These are phyloP conservation scores for Brenthis hecate DNA, from an alignment of 2,888 invertebrate genomes.

Conservation along the genomic window DNA sequence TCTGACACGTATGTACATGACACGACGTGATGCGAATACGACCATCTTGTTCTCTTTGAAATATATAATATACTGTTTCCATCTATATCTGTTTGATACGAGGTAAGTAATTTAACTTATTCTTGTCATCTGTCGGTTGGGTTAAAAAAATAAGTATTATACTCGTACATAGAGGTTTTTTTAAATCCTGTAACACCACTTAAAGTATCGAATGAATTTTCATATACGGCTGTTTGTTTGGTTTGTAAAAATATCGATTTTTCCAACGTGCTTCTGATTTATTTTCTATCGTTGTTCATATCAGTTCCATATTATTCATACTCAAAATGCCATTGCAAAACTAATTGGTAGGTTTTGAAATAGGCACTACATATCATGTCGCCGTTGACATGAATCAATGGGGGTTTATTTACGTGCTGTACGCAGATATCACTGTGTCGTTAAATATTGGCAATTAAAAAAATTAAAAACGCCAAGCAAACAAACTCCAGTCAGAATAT, in stretches of 20 bases:
- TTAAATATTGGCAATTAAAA: slow-evolving; percentile 25
- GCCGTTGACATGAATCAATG: slow-evolving; percentile 10
- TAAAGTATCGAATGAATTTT: neutral
- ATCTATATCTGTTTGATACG: no score
- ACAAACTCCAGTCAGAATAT: neutral
- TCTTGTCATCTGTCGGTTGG: no score
- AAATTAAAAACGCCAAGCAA: slow-evolving; percentile 9
- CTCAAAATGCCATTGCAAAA: slow-evolving; percentile 32
- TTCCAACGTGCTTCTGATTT: slow-evolving; percentile 1
- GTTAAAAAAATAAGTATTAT: neutral
- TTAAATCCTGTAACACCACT: neutral
- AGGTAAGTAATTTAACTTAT: no score
- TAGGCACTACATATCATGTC: slow-evolving; percentile 7
- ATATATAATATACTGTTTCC: neutral
- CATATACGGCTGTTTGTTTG: slow-evolving; percentile 5
- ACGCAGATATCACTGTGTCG: slow-evolving; percentile 8
- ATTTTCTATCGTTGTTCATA: slow-evolving; percentile 9
- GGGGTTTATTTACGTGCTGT: slow-evolving; percentile 13
- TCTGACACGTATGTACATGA: slow-evolving; percentile 12
- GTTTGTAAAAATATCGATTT: slow-evolving; percentile 12
- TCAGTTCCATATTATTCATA: slow-evolving; percentile 23
- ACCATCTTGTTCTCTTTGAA: neutral
- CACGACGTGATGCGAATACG: slow-evolving; percentile 25
- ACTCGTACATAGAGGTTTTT: neutral
- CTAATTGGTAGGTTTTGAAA: slow-evolving; percentile 31